Evolutionary conservation across 2,888 invertebrate genomes (phyloP).

Genomic region (Cetonia aurata): DNA sequence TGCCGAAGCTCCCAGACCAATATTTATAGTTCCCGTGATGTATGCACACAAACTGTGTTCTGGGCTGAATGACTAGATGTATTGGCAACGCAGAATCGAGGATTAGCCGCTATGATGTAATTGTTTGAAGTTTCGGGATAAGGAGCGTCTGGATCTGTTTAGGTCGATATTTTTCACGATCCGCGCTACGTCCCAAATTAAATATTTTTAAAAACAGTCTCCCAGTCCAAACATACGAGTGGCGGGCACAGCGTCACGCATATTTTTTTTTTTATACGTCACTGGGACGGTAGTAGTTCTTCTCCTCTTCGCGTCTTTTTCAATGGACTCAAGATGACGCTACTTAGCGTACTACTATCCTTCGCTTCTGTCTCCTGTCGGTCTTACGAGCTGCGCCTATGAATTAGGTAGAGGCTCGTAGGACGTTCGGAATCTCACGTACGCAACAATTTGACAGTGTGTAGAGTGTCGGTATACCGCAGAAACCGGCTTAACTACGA

Average conservation of each 20-base stretch:
- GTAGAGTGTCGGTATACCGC: too few species aligned
- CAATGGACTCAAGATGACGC: conserved; percentile 9
- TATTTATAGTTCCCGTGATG: conserved; percentile 11
- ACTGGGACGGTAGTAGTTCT: not conserved
- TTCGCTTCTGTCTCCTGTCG: conserved; percentile 1
- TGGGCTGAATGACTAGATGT: too few species aligned
- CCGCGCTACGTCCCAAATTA: not conserved
- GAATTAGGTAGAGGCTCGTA: conserved; percentile 20
- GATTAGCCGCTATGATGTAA: conserved; percentile 25
- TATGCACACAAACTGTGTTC: not conserved
- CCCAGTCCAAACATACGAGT: conserved; percentile 23
- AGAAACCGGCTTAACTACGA: too few species aligned
- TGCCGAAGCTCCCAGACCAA: conserved; percentile 1
- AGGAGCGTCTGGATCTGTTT: not conserved
- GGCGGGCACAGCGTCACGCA: conserved; percentile 26
- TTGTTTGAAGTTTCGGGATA: conserved; percentile 32
- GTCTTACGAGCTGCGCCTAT: conserved; percentile 17
- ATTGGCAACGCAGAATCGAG: conserved; percentile 21
- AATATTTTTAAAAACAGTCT: conserved; percentile 3
- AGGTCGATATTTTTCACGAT: conserved; percentile 16
- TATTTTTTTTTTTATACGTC: conserved; percentile 32
- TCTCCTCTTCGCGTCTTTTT: conserved; percentile 1
- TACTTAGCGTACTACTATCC: not conserved
- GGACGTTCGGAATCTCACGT: conserved; percentile 39
- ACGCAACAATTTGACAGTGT: conserved; percentile 36